These are phyloP conservation scores for Mesopsocus fuscifrons DNA, from an alignment of 2,888 invertebrate species.

Conservation along the genomic window DNA sequence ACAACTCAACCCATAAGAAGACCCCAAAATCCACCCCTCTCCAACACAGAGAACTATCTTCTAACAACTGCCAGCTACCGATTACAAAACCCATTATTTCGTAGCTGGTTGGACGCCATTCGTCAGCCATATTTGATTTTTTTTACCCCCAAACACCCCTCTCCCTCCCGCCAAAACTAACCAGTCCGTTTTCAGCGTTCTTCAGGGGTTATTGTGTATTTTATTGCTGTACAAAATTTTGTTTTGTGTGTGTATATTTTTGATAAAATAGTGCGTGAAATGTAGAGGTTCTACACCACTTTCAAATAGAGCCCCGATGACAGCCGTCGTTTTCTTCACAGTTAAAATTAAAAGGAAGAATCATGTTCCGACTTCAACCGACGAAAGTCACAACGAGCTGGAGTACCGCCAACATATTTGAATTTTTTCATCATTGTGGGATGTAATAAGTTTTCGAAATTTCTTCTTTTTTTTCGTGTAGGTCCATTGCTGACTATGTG, in stretches of 20 bases:
- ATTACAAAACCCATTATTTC: no score
- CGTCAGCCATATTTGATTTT: constrained; percentile 10
- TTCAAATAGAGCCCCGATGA: background rate
- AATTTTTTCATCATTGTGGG: constrained; percentile 1
- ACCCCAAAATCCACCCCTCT: no score
- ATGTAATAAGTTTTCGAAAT: background rate
- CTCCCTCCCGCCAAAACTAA: background rate
- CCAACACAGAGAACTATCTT: no score
- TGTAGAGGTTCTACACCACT: no score
- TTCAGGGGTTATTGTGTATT: no score
- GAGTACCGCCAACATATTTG: background rate
- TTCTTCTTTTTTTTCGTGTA: background rate
- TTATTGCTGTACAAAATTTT: no score
- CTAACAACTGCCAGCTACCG: no score
- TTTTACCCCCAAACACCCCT: background rate
- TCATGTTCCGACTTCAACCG: background rate
- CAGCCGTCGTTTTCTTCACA: background rate
- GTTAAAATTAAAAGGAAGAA: background rate
- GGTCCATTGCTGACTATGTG: no score
- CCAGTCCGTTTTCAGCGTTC: background rate
- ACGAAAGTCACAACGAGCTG: background rate
- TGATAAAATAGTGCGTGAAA: no score
- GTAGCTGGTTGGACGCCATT: constrained; percentile 6
- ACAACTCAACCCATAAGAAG: no score
- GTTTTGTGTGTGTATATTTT: no score